Percentiles rank a stretch among this genome's conserved stretches.
Conservation (phyloP, 2,113 vertebrate genomes). For the Platichthys flesus region DNA sequence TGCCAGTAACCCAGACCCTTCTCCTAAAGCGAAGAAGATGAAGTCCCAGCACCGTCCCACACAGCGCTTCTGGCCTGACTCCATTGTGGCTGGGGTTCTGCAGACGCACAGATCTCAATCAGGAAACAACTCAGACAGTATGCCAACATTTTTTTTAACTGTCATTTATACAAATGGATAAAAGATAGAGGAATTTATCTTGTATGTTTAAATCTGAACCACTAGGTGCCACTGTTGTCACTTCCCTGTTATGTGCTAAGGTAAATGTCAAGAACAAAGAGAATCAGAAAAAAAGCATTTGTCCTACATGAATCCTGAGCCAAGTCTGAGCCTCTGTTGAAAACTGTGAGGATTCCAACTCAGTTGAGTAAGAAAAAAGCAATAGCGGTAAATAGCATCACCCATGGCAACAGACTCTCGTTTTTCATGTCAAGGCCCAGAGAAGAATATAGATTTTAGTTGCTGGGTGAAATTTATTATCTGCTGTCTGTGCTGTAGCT, state of each 20-base stretch:
- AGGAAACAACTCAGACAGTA: conserved; percentile 91
- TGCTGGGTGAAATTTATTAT: conserved; percentile 18
- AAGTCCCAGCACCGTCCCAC: conserved; percentile 99
- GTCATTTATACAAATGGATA: not conserved
- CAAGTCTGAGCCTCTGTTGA: not conserved
- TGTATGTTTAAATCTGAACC: not conserved
- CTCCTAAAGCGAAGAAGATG: conserved; percentile 99
- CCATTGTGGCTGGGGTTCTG: conserved; percentile 94
- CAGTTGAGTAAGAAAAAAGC: not conserved
- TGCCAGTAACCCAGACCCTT: conserved; percentile 97
- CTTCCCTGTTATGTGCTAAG: not conserved
- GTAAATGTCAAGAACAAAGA: not conserved
- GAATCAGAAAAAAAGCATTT: not conserved
- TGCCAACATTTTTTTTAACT: conserved; percentile 32
- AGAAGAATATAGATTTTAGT: conserved; percentile 15
- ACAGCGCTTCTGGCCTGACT: conserved; percentile 98
- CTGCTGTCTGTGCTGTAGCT: conserved; percentile 4
- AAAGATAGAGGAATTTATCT: not conserved
- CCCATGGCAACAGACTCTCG: not conserved
- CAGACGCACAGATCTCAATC: conserved; percentile 90
- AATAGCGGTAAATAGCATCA: not conserved
- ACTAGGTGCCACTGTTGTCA: conserved; percentile 48
- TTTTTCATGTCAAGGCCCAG: not conserved
- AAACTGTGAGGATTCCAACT: not conserved
- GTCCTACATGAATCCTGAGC: conserved; percentile 6